Percentiles rank a stretch among this genome's conserved stretches.
Evolutionary conservation across 64 coral and sea anemone genomes (phyloP).

Genomic region (Anthopleura sola): DNA sequence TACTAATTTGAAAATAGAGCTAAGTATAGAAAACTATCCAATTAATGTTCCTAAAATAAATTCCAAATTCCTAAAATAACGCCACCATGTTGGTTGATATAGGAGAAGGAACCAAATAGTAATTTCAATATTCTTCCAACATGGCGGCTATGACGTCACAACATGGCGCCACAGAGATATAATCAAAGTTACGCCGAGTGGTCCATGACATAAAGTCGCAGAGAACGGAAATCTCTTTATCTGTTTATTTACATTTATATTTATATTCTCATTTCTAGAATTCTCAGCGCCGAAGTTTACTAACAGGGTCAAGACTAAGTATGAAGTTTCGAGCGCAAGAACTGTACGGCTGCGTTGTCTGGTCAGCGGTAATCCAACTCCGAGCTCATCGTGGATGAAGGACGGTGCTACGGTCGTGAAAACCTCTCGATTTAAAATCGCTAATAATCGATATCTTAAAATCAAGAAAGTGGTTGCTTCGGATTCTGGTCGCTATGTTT

Average conservation of each 20-base stretch:
- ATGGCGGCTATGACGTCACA: background rate
- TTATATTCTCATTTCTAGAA: background rate
- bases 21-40: background rate
- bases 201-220: too few species aligned
- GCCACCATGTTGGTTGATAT: background rate
- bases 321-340: background rate
- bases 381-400: conserved; percentile 22
- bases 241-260: background rate
- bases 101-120: background rate
- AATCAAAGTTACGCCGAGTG: too few species aligned
- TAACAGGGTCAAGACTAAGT: background rate
- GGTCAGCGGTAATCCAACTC: conserved; percentile 23
- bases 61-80: too few species aligned
- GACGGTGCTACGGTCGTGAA: background rate
- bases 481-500: conserved; percentile 45
- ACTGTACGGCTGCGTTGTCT: conserved; percentile 22
- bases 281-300: conserved; percentile 13
- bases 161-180: too few species aligned
- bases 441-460: conserved; percentile 22
- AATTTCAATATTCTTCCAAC: background rate
- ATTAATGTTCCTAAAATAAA: too few species aligned
- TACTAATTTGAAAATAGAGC: background rate
- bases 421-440: background rate
- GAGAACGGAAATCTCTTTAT: background rate
- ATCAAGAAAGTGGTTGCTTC: conserved; percentile 3